phyloP scores from a whole-genome alignment of 2,888 invertebrate genomes.

The Gymnocheta viridis region DNA sequence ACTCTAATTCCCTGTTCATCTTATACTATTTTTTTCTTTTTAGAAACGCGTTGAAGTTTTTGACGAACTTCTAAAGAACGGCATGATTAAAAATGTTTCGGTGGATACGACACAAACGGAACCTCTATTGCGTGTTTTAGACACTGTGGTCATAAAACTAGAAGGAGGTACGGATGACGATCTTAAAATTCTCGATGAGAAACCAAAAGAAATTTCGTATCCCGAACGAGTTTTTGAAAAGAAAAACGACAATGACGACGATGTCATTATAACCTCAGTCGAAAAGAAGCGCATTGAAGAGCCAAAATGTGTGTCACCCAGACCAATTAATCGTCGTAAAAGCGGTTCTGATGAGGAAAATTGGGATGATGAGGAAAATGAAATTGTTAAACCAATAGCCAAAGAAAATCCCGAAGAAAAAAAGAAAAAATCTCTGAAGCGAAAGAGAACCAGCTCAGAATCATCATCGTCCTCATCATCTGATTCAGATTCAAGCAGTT shows the following conservation, averaged over 20 bases:
- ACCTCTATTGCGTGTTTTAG: conserved; percentile 92
- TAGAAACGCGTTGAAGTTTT: conserved; percentile 95
- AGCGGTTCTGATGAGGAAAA: conserved; percentile 74
- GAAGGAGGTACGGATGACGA: conserved; percentile 97
- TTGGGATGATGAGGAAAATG: conserved; percentile 79
- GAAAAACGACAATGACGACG: conserved; percentile 72
- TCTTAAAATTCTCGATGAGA: conserved; percentile 91
- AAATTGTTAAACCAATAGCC: conserved; percentile 76
- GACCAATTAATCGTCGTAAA: conserved; percentile 62
- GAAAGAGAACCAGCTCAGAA: conserved; percentile 75
- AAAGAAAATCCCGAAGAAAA: conserved; percentile 68
- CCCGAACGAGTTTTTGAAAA: conserved; percentile 76
- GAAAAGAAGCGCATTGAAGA: conserved; percentile 73
- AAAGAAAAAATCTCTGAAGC: conserved; percentile 72
- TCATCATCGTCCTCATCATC: conserved; percentile 76
- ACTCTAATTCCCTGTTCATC: too few relatives aligned
- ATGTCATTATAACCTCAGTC: conserved; percentile 76
- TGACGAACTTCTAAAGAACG: conserved; percentile 89
- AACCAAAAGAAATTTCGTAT: conserved; percentile 79
- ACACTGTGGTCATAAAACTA: conserved; percentile 97
- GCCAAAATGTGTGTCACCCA: conserved; percentile 76
- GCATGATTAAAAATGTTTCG: conserved; percentile 88
- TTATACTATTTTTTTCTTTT: conserved; percentile 71
- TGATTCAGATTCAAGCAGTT: conserved; percentile 77
- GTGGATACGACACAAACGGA: conserved; percentile 94